Conservation (phyloP, 2,113 vertebrate species). For the Burhinus bistriatus region DNA sequence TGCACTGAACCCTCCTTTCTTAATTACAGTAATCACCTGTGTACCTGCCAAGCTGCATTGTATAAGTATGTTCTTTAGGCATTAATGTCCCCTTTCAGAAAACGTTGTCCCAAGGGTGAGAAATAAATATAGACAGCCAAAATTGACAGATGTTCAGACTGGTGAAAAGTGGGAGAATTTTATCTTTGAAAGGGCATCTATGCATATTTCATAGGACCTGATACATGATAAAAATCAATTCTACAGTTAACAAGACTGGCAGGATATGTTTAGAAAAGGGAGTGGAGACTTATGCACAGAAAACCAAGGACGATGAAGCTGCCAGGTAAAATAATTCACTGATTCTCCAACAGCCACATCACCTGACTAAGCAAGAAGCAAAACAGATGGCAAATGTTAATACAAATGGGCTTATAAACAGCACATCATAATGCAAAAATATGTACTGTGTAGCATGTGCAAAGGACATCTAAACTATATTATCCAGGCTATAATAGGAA, state of each 20-base stretch:
- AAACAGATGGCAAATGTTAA: background rate
- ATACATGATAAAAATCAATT: background rate
- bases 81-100: background rate
- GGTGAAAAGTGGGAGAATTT: background rate
- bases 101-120: constrained; percentile 10
- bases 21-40: background rate
- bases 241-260: background rate
- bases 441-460: background rate
- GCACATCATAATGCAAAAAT: background rate
- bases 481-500: background rate
- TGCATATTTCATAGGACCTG: background rate
- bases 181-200: background rate
- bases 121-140: background rate
- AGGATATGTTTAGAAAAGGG: background rate
- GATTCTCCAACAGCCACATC: background rate
- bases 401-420: background rate
- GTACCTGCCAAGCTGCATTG: background rate
- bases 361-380: background rate
- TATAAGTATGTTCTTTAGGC: background rate
- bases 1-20: background rate
- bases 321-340: background rate
- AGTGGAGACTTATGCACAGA: background rate
- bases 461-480: background rate
- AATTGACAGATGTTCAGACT: background rate
- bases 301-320: background rate